These are phyloP conservation scores for Pampusana beccarii DNA, from an alignment of 2,113 vertebrate genomes.

Conservation along the genomic window DNA sequence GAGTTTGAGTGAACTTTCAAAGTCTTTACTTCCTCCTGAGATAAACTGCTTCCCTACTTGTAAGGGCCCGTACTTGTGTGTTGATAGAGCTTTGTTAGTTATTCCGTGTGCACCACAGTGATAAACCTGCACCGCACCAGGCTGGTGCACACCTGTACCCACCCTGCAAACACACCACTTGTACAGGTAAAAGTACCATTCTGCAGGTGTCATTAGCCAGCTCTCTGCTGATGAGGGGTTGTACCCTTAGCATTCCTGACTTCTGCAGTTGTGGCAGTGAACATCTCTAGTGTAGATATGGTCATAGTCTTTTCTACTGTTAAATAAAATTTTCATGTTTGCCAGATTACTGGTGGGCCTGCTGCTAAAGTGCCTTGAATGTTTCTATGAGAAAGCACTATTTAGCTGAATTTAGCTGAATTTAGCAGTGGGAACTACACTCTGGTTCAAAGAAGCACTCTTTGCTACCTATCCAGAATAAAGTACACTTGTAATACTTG, in stretches of 20 bases:
- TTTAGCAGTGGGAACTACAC: background rate
- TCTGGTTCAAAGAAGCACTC: background rate
- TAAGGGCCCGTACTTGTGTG: background rate
- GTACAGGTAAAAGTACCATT: background rate
- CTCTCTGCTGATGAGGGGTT: background rate
- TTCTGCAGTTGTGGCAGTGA: background rate
- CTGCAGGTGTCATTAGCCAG: background rate
- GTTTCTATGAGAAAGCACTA: background rate
- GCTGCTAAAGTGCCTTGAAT: background rate
- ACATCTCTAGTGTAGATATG: background rate
- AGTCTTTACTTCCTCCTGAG: background rate
- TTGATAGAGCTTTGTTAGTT: background rate
- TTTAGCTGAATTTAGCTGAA: background rate
- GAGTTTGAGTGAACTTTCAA: background rate
- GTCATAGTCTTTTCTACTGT: background rate
- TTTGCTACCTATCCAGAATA: background rate
- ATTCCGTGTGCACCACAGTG: background rate
- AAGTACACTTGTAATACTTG: background rate
- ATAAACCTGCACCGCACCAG: background rate
- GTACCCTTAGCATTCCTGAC: fast-evolving
- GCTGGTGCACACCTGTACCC: background rate
- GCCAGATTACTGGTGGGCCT: background rate
- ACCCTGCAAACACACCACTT: background rate
- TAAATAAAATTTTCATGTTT: background rate
- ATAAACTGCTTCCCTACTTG: background rate